Percentiles rank a stretch among this genome's conserved stretches.
Conservation (phyloP, 2,113 vertebrate species). For the Sisor rabdophorus region DNA sequence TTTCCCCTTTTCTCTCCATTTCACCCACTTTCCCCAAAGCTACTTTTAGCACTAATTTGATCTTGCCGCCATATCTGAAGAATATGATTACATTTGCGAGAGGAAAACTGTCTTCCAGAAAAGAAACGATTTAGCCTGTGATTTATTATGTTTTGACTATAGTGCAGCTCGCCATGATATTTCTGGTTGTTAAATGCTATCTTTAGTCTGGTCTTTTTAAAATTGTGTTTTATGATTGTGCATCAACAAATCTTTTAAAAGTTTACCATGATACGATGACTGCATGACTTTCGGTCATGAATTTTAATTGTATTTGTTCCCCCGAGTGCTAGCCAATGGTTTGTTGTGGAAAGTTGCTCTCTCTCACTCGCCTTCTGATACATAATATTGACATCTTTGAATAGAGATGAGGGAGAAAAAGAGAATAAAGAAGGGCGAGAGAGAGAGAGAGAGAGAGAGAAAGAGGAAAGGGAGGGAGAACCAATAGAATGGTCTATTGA, state of each 20-base stretch:
- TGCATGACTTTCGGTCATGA: too few relatives aligned
- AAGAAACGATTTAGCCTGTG: constrained; percentile 44
- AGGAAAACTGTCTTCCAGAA: constrained; percentile 31
- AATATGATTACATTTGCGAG: constrained; percentile 48
- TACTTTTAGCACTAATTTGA: constrained; percentile 50
- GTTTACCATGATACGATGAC: too few relatives aligned
- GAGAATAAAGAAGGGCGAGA: too few relatives aligned
- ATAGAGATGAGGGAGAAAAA: constrained; percentile 24
- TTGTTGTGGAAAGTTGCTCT: constrained; percentile 29
- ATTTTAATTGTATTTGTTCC: neutral
- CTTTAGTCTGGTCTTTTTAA: constrained; percentile 13
- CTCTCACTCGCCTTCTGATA: constrained; percentile 27
- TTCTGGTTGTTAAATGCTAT: constrained; percentile 13
- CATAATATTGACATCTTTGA: constrained; percentile 27
- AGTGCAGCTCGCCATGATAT: constrained; percentile 38
- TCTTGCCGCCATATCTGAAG: constrained; percentile 46
- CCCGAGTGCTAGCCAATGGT: neutral
- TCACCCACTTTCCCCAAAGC: constrained; percentile 49
- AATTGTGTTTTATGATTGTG: constrained; percentile 6
- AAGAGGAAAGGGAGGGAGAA: constrained; percentile 50
- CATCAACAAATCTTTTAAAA: too few relatives aligned
- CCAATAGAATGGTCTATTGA: constrained; percentile 66
- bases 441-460: constrained; percentile 29
- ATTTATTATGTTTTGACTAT: constrained; percentile 46
- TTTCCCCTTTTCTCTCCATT: constrained; percentile 46